phyloP scores from a whole-genome alignment of 2,113 vertebrate genomes.

The Mastomys natalensis region DNA sequence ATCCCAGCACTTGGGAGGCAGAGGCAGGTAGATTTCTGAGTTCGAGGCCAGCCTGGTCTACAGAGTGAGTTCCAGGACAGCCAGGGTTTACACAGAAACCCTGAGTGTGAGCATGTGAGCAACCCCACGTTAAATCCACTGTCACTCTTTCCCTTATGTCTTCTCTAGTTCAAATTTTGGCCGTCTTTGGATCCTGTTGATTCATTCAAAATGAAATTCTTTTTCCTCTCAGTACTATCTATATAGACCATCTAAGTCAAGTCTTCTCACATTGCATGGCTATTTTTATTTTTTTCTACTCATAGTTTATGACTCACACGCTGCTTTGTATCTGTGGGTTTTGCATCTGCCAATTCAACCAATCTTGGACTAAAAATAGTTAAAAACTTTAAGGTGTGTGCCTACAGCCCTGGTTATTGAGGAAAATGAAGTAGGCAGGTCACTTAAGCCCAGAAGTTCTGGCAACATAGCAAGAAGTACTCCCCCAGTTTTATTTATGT shows the following conservation, averaged over 20 bases:
- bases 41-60: too few relatives aligned
- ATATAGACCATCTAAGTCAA: slow-evolving; percentile 22
- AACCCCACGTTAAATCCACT: slow-evolving; percentile 26
- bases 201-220: neutral
- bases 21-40: too few relatives aligned
- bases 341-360: neutral
- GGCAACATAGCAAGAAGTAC: neutral
- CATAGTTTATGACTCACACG: slow-evolving; percentile 12
- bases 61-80: too few relatives aligned
- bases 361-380: neutral
- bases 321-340: neutral
- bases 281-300: neutral
- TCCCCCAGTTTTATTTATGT: neutral
- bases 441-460: neutral
- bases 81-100: too few relatives aligned
- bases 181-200: slow-evolving; percentile 11
- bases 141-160: neutral
- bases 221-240: neutral
- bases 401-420: neutral
- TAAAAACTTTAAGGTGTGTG: neutral
- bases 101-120: slow-evolving; percentile 20
- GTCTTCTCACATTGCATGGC: neutral
- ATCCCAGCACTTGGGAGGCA: too few relatives aligned
- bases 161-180: slow-evolving; percentile 16
- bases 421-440: neutral